phyloP scores from a whole-genome alignment of 2,797 vertebrate species.

The Nasua narica region DNA sequence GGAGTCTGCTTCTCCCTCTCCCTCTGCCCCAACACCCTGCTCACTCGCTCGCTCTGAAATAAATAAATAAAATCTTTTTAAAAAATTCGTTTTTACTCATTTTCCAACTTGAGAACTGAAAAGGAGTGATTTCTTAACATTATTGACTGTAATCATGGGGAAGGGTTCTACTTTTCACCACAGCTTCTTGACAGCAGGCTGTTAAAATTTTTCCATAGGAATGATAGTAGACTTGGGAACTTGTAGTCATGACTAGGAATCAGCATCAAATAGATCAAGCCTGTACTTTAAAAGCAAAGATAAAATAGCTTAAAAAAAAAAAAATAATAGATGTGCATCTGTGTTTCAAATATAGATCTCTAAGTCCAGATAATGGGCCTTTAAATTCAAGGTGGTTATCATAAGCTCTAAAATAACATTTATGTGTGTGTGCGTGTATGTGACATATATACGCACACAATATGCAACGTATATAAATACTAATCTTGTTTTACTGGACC shows the following conservation, averaged over 20 bases:
- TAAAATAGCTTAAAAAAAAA: not conserved
- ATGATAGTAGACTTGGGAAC: not conserved
- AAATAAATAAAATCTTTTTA: too few relatives aligned
- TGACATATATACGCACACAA: not conserved
- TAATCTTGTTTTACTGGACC: not conserved
- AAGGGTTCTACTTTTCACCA: not conserved
- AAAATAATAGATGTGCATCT: not conserved
- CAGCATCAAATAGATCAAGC: not conserved
- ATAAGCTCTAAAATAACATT: not conserved
- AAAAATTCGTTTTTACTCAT: not conserved
- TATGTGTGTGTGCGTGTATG: not conserved
- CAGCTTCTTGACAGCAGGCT: not conserved
- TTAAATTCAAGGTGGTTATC: not conserved
- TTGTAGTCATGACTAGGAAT: not conserved
- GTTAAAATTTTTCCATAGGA: not conserved
- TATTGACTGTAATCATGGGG: not conserved
- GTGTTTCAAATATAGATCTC: not conserved
- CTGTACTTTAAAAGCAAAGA: not conserved
- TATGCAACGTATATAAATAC: not conserved
- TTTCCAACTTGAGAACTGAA: slow-evolving; percentile 1
- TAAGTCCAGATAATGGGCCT: not conserved
- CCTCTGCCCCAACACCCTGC: too few relatives aligned
- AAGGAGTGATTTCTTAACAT: not conserved
- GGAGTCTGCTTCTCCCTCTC: too few relatives aligned
- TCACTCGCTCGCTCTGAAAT: too few relatives aligned